Evolutionary conservation across 2,888 invertebrate genomes (phyloP), one percentile per base, ranked within the genome.

Genomic region (Caenorhabditis uteleia): DNA sequence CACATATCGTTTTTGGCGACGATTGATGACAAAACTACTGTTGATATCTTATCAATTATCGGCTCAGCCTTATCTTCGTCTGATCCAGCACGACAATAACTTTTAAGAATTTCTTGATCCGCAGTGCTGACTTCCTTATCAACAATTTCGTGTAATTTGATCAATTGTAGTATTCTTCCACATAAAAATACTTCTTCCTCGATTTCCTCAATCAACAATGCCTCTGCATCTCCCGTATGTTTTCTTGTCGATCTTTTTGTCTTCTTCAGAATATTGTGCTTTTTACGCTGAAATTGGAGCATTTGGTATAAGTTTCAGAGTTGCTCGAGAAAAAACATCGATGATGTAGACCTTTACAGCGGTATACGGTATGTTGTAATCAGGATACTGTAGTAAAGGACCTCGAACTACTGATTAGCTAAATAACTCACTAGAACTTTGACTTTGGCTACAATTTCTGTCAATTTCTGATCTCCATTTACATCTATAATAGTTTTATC

Each of bases 81-180:
- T 21, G 47, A 50, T 31, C 56, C 62, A 25, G 49, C 42, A 8
- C 62, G 36, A 51, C 62, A 62, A 47, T 34, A 62, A 10, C 21
- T 34, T 10, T 47, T 42, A 2, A 62, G 49, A 2, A 38, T 43
- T 26, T 62, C 56, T n/a, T 56, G 62, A 16, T 62, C 56, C 4
- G 46, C 6, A n/a, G 56, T 51, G 0, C 36, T 20, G 16, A 62
- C 12, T 6, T 62, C 62, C 36, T 62, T 62, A 5, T 40, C 23
- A 16, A 62, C 40, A 27, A 65, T 18, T 3, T 40, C 10, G 7
- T 54, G 48, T 16, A 62, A 12, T 53, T 62, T 62, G 42, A 56
- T 26, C 1, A 51, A 21, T 51, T 62, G 55, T 14, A 62, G 42
- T 14, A 56, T 48, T 7, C 49, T 56, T 4, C 51, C 62, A 21